Base-by-base conservation (phyloP, 1,140 invertebrate species). In the Steinernema khuongi region DNA sequence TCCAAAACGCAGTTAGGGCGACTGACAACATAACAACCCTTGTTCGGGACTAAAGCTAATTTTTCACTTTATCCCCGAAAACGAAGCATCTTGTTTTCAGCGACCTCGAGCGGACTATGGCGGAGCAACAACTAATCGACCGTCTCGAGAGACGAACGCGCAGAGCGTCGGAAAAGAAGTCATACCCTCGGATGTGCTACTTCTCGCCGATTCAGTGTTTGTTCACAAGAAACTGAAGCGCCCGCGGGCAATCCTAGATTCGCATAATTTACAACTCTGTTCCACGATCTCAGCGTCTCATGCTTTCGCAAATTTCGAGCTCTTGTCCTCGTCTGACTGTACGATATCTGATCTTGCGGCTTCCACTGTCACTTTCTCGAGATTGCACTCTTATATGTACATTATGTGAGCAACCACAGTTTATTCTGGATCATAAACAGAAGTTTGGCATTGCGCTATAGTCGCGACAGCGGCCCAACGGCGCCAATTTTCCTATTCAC, bases 151-250 rank as follows among this genome's bases (percentile, higher is more conserved):
- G 32, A 19, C 33, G 75, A 30, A 68, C 73, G 28, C 75, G 75
- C 26, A 72, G 75, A 30, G 67, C 73, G 1, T 77, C 75, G 1
- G 76, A 78, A 30, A 78, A 78, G 76, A 78, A 78, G 70, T 78
- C 76, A 2, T 78, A 78, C 31, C 76, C 76, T 18, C 33, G 76
- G 7, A 78, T 75, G 50, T 78, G 76, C 41, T 78, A 78, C 76
- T 78, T 78, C 70, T 78, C 76, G 19, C 76, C 76, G 1, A 78
- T 78, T 44, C 76, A 78, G 60, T 78, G 76, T 77, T 74, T 78
- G 4, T 78, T 78, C 76, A 78, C 76, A 1, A 71, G 76, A 26
- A 73, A 33, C 60, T 73, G 33, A 71, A 43, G n/a, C 7, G 4
- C 4, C n/a, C 14, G 7, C 28, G 31, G 17, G n/a, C 68, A n/a